Evolutionary conservation across 2,888 invertebrate genomes (phyloP), one percentile per base, ranked within the genome.

Genomic region (Argyresthia goedartella): DNA sequence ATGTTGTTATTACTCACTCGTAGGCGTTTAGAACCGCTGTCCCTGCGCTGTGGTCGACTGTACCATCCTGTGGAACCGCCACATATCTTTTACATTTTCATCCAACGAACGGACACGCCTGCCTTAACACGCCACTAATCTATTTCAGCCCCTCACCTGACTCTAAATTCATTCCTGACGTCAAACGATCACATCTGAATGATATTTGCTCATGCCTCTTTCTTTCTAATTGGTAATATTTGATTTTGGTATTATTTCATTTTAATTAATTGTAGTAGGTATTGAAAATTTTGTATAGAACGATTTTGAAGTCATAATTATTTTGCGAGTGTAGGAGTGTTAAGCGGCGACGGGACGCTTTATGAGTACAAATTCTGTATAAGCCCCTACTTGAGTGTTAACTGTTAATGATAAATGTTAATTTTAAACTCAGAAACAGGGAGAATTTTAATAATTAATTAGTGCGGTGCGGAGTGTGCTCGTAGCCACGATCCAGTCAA

Each of bases 311-410:
- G 47, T 52, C 16, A 52, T 51, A 45, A 51, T 45, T 51, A 44
- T 34, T 25, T 46, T 52, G 44, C 47, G 52, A 46, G 35, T 51
- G 45, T 36, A 50, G 43, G n/a, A 16, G 43, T 50, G 15, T 71
- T 70, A 69, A 71, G 73, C 73, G 76, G 75, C 81, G 79, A 46
- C 75, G 76, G 77, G 73, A 82, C 76, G 76, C 77, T 77, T 69
- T 61, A 89, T 90, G 88, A 91, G 91, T 91, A 91, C 91, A 91
- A 91, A 91, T 91, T 91, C 90, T 89, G 88, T 90, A 87, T 89
- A 89, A 89, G 89, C 88, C 88, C 88, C 88, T 80, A 77, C 75
- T 76, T 73, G 80, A 76, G 73, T 77, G 78, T 76, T 81, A 79
- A 78, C 79, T 77, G 78, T 76, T 81, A 79, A 78, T 79, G 77